Evolutionary conservation across 2,113 vertebrate genomes (phyloP), one percentile per base, ranked within the genome.

Genomic region (Bungarus multicinctus): DNA sequence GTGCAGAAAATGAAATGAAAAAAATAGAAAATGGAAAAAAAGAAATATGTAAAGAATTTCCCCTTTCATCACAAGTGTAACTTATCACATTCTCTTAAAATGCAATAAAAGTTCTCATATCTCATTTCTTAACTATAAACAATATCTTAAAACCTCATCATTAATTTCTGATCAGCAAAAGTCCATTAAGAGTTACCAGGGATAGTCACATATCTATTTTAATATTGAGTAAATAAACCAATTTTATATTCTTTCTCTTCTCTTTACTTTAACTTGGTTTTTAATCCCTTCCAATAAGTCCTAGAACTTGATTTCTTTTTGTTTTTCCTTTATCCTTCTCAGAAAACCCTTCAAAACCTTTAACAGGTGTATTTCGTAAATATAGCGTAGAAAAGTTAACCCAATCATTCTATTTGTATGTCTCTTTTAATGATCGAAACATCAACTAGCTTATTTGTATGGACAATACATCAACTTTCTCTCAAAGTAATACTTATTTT

Each of bases 401-500:
- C 14, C n/a, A 69, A 69, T 34, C 64, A 34, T 69, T 69, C 12
- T 34, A 69, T 69, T 69, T 69, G 64, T 60, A 60, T 60, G 2
- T 58, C 57, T 2, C 8, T 69, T 69, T 69, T n/a, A 69, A n/a
- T 69, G 30, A 69, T 69, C 16, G 64, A 69, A n/a, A 69, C 64
- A 6, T 69, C 64, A 69, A 34, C 30, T 18, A 69, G n/a, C 27
- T 69, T 69, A 69, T 69, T 69, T 69, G 0, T 69, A 6, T 2
- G 14, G 6, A 69, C 5, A 69, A 30, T n/a, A 69, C 5, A 16
- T 69, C 64, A n/a, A 50, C 7, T 69, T 5, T n/a, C n/a, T 85
- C 47, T 92, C 88, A 43, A 90, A 60, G 74, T 90, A 90, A 93
- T 5, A 6, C 16, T 90, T 88, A 3, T 91, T 93, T 74, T 89